Base-by-base conservation (phyloP, 92 coral and sea anemone genomes). In the Phenganax subtilis region DNA sequence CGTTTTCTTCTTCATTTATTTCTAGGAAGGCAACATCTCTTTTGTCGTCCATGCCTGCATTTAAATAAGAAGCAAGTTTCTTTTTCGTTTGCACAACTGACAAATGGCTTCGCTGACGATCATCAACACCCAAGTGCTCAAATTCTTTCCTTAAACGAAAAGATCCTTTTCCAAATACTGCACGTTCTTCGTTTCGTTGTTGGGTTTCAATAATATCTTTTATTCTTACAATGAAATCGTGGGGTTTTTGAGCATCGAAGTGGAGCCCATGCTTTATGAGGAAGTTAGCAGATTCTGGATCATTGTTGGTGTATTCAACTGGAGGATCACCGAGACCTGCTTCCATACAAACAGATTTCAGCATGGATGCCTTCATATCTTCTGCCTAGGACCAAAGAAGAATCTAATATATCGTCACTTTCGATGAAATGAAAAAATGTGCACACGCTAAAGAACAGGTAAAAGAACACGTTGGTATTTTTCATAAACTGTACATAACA, bases 241-340 rank as follows among this genome's bases (percentile, higher is more conserved):
- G 89, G 8, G 86, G 89, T 54, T 86, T 86, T 55, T 86, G 68
- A 8, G 85, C 76, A 28, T 71, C 59, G 66, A 85, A 85, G 2
- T 85, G 85, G 9, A 85, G 56, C 0, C 87, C 80, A 69, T 85
- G 87, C 9, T 85, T 80, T 14, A 85, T 71, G 57, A 80, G 54
- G n/a, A 85, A 79, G 16, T 78, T 66, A 2, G 83, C 87, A 9
- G 84, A 80, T 31, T 84, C 85, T 8, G 88, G 85, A 9, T 85
- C 88, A 25, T 85, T 85, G 75, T 80, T 72, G 12, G 71, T 30
- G 63, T 85, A 81, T 1, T 80, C 75, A 0, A 62, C 62, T 0
- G 86, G 88, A 14, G 85, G 88, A 51, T 85, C 53, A 5, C 88
- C 88, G 56, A 85, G 56, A 7, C 88, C 88, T 1, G 86, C 86